These are phyloP conservation scores for Geodia barretti DNA, from an alignment of 37 sponge, comb jelly and placozoan genomes.

Conservation along the genomic window DNA sequence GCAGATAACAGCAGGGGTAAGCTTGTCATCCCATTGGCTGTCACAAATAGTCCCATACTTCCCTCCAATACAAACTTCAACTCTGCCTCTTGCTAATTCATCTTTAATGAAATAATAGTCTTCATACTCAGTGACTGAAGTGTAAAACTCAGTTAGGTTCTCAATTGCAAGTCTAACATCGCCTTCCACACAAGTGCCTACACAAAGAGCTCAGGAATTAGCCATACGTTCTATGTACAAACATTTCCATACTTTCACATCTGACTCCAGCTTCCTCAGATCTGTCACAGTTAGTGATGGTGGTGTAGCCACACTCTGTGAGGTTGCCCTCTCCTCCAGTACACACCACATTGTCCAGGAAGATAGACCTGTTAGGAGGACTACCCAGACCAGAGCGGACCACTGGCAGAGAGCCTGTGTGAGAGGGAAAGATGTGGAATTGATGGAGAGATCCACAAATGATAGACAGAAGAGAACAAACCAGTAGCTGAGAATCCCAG, in stretches of 20 bases:
- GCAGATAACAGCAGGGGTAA: conserved; percentile 40
- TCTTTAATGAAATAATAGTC: not conserved
- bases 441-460: no score
- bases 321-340: conserved; percentile 16
- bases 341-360: conserved; percentile 10
- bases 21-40: conserved; percentile 25
- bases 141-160: not conserved
- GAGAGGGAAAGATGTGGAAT: no score
- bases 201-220: not conserved
- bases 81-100: conserved; percentile 17
- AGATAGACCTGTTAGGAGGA: not conserved
- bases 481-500: no score
- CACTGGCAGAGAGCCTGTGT: no score
- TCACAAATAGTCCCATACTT: conserved; percentile 36
- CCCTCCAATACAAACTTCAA: conserved; percentile 31
- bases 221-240: not conserved
- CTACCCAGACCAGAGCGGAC: no score
- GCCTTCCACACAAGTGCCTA: conserved; percentile 27
- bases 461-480: no score
- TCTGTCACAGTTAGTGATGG: not conserved
- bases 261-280: conserved; percentile 32
- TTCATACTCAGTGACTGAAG: not conserved
- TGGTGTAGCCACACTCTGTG: not conserved
- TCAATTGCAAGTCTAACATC: conserved; percentile 8
- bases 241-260: conserved; percentile 10